Base-by-base conservation (phyloP, 2,888 invertebrate species). In the Coelopa pilipes region DNA sequence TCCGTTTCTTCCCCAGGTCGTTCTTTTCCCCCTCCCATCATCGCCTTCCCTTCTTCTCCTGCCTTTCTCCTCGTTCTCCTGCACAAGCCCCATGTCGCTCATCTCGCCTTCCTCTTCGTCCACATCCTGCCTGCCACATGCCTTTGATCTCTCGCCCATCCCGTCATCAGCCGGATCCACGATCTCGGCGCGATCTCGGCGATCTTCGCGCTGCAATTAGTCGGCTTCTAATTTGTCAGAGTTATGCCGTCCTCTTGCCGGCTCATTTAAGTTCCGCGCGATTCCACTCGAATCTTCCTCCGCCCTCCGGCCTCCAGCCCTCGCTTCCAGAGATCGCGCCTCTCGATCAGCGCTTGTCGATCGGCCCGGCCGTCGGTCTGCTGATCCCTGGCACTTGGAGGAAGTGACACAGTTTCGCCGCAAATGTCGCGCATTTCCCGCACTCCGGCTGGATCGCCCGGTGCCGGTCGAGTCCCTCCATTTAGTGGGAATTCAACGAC, bases 171-270 rank as follows among this genome's bases (percentile, higher is more conserved):
- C 34, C 34, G 7, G 34, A 34, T 34, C 34, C n/a, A n/a, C n/a
- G n/a, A 34, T 2, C 34, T 4, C 34, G 34, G 34, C 34, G 34
- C 34, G 34, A 34, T 34, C 34, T 34, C 34, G 34, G 34, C 34
- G 34, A 34, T 34, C 34, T 34, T 34, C 34, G 2, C 34, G 34
- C 34, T 34, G 34, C 34, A 45, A 47, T 65, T 65, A 47, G 46
- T 65, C 46, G 65, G 11, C 65, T 65, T 65, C 47, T 65, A 34
- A 47, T 65, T 65, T 47, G 47, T 15, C 65, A 65, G 46, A 65
- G 65, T 65, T 65, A 65, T 65, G 65, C 46, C 65, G 46, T 65
- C 17, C 17, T 65, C 46, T 65, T 65, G 46, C n/a, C 65, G 65
- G 65, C 45, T 65, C 65, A 65, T 65, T 65, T 65, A 65, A 65